Base-by-base conservation (phyloP, 35 echinoderm and acorn worm species). In the Ophioderma brevispina region DNA sequence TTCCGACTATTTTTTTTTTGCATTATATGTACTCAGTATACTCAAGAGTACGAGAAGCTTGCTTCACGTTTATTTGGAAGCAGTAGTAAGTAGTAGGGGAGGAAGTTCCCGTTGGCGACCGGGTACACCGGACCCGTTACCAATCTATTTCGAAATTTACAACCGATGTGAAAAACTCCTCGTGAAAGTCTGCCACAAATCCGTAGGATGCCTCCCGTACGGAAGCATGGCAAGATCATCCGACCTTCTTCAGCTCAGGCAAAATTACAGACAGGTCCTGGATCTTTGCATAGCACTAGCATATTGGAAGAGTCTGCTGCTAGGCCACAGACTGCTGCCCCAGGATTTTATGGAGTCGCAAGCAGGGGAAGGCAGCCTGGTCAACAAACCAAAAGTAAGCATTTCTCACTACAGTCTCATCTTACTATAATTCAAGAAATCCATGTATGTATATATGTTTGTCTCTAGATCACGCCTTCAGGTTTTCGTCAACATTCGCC, bases 231-330 rank as follows among this genome's bases (percentile, higher is more conserved):
- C 8, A 91, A 91, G 42, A 81, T 88, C 32, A 89, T 98, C 35
- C 42, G 96, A 43, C 96, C 96, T 15, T 46, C 92, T 1, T 98
- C 96, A 31, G 96, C 96, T 25, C 55, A 88, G 50, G 96, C 92
- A 6, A 94, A 94, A 78, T 87, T 98, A 31, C 89, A 98, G 85
- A 89, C 96, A 17, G 39, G 90, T 10, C 1, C 15, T 70, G 36
- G 64, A 0, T 36, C 81, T 1, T 25, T 15, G 10, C 17, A 30
- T 30, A 4, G 10, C n/a, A 30, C 28, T 15, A 85, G 59, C 34
- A 75, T 77, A 31, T 76, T 94, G 21, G 96, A 98, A 2, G 92
- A 94, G 28, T 18, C 28, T 8, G 59, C 28, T 13, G 86, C 78
- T 31, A 85, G 96, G 35, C 96, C 96, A n/a, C 85, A 89, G 23